Evolutionary conservation across 2,888 invertebrate species (phyloP).

Genomic region (Tenthredo scrophulariae): DNA sequence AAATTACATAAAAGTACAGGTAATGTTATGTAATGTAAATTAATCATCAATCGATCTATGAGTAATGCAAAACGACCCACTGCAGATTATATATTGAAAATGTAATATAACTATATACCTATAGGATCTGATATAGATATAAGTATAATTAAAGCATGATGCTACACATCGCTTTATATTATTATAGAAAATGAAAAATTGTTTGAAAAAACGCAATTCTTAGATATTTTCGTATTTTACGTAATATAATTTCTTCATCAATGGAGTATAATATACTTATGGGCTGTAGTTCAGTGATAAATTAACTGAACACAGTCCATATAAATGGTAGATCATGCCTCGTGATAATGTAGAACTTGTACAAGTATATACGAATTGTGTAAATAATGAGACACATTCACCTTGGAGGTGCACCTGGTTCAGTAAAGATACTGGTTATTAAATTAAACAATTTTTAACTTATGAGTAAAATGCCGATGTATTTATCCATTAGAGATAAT

Average conservation of each 20-base stretch:
- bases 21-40: not conserved
- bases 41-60: not conserved
- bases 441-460: not conserved
- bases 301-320: not conserved
- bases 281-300: no score
- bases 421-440: not conserved
- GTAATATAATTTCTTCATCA: not conserved
- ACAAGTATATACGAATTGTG: not conserved
- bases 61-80: not conserved
- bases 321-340: not conserved
- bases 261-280: not conserved
- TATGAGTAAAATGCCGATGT: not conserved
- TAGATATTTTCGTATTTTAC: no score
- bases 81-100: not conserved
- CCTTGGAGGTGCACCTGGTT: not conserved
- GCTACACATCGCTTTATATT: not conserved
- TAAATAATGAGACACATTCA: conserved; percentile 2
- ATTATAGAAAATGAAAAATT: not conserved
- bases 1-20: conserved; percentile 1
- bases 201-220: no score
- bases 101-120: no score
- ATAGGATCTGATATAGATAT: not conserved
- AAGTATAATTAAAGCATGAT: not conserved
- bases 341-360: not conserved
- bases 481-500: not conserved